Evolutionary conservation across 2,888 invertebrate species (phyloP), one percentile per base, ranked within the genome.

Genomic region (Drosophila prostipennis): DNA sequence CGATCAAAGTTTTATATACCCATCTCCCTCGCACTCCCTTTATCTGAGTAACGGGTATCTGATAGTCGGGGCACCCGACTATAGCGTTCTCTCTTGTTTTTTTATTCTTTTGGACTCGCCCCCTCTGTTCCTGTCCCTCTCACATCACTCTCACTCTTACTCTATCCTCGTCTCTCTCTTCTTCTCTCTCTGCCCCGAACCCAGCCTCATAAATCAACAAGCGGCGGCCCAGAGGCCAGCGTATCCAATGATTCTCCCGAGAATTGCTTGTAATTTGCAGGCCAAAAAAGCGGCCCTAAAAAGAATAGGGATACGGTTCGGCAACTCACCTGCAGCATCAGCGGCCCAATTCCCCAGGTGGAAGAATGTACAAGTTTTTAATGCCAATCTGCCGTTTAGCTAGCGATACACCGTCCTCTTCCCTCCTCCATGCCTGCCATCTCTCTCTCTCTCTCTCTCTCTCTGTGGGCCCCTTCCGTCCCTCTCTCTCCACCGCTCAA

Each of bases 301-400:
- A 46, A 16, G 29, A 46, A 46, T 46, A 46, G 46, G 23, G 23
- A 13, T 26, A 43, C 43, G 43, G 46, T 29, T 29, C 14, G 45
- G 26, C 26, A 46, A 6, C 29, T 29, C 29, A 34, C 40, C 37
- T 52, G 23, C 52, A 64, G 64, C 64, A 65, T 64, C 64, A 53
- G 53, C 54, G 34, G 46, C 8, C 19, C 8, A 26, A 37, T 14
- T 56, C 68, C 63, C 69, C 11, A 39, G 54, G 37, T 40, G 32
- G 32, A 56, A 48, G 55, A 45, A 55, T 36, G 48, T 26, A 40
- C 59, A 72, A 78, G 67, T 85, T 84, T 83, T 81, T 79, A 79
- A 76, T 76, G 80, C 85, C 85, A 80, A 82, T 78, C 82, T 85
- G 61, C 68, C 80, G 78, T 77, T 80, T 80, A 84, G 80, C 73